Evolutionary conservation across 2,113 vertebrate species (phyloP).

Genomic region (Buteo buteo): DNA sequence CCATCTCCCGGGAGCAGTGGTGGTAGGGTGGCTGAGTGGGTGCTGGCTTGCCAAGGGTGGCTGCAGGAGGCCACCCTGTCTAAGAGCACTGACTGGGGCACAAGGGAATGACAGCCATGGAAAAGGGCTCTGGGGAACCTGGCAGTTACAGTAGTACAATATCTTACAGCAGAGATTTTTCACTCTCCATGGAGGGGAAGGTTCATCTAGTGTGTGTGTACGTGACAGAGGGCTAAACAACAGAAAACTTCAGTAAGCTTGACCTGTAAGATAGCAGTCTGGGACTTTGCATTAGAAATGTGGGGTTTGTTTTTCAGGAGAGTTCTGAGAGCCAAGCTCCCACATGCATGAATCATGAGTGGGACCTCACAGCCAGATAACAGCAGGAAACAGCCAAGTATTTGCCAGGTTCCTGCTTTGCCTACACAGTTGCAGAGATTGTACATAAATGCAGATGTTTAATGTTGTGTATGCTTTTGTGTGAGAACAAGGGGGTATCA

Average conservation of each 20-base stretch:
- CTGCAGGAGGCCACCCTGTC: neutral
- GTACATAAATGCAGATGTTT: neutral
- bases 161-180: neutral
- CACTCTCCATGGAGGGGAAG: accelerated
- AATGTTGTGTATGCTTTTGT: neutral
- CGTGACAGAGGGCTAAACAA: neutral
- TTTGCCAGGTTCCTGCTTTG: neutral
- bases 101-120: neutral
- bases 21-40: accelerated
- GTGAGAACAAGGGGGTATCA: neutral
- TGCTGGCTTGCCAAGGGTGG: neutral
- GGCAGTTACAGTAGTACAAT: neutral
- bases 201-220: neutral
- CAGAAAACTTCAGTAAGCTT: neutral
- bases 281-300: neutral
- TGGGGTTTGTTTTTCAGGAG: neutral
- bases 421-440: neutral
- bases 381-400: neutral
- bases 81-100: neutral
- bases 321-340: neutral
- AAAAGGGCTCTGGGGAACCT: neutral
- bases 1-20: accelerated
- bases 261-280: neutral
- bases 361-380: neutral
- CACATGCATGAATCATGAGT: neutral